Evolutionary conservation across 2,888 invertebrate genomes (phyloP).

Genomic region (Stratiomys singularior): DNA sequence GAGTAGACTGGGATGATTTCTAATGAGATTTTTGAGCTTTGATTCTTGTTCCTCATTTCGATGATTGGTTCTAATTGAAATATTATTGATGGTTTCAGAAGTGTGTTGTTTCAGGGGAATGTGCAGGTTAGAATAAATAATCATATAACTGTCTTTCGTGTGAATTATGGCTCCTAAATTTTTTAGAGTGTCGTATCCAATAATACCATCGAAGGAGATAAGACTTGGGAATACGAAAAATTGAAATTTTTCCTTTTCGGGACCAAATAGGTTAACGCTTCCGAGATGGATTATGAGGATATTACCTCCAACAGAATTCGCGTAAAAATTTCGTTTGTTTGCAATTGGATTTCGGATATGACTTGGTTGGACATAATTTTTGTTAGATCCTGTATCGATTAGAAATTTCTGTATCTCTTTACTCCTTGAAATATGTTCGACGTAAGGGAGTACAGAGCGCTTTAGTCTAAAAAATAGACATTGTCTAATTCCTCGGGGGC

Average conservation of each 20-base stretch:
- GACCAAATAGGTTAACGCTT: background rate
- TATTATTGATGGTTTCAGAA: slow-evolving; percentile 1
- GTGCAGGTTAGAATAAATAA: background rate
- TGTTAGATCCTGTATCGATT: slow-evolving; percentile 4
- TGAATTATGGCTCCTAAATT: background rate
- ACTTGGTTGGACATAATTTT: slow-evolving; percentile 10
- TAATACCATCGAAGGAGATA: slow-evolving; percentile 23
- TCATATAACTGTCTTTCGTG: slow-evolving; percentile 19
- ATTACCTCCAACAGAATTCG: slow-evolving; percentile 6
- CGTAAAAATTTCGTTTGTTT: background rate
- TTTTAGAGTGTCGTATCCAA: slow-evolving; percentile 13
- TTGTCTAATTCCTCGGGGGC: background rate
- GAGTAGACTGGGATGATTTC: background rate
- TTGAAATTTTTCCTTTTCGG: slow-evolving; percentile 1
- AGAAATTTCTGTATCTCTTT: slow-evolving; percentile 18
- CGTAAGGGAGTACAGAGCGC: slow-evolving; percentile 18
- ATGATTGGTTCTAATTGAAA: slow-evolving; percentile 8
- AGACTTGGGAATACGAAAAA: background rate
- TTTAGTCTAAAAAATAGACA: slow-evolving; percentile 37
- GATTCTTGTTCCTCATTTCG: background rate
- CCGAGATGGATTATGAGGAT: background rate
- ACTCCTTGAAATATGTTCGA: background rate
- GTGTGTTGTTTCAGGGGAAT: slow-evolving; percentile 24
- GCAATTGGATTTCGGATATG: slow-evolving; percentile 10
- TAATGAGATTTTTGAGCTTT: background rate